Evolutionary conservation across 1,140 invertebrate species (phyloP).

Genomic region (Macrosteles quadrilineatus): DNA sequence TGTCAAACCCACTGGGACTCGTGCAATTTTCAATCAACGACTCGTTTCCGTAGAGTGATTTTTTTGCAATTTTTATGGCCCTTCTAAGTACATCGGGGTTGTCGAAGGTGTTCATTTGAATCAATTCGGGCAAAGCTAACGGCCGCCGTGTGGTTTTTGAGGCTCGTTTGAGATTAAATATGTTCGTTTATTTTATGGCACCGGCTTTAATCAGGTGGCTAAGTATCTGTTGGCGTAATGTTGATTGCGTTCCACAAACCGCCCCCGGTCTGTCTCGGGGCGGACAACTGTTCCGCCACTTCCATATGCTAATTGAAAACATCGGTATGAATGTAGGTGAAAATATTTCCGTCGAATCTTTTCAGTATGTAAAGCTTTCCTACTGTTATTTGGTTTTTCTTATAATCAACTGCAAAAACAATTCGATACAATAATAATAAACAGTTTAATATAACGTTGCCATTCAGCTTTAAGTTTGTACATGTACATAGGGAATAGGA

Average conservation of each 20-base stretch:
- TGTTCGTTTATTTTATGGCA: no score
- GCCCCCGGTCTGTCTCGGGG: not conserved
- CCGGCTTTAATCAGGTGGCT: no score
- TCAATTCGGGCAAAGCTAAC: no score
- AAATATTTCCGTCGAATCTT: not conserved
- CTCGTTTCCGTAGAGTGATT: not conserved
- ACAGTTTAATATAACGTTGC: no score
- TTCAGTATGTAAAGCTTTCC: not conserved
- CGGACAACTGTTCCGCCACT: not conserved
- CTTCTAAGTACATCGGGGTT: no score
- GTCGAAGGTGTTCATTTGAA: no score
- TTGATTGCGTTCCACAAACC: not conserved
- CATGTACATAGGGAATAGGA: no score
- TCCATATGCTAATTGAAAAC: not conserved
- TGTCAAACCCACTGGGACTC: not conserved
- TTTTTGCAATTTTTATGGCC: not conserved
- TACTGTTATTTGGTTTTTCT: not conserved
- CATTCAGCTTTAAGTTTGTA: no score
- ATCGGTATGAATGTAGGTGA: not conserved
- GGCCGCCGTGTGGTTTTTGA: no score
- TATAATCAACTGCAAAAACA: no score
- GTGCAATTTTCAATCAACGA: not conserved
- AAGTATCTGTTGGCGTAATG: not conserved
- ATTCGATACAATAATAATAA: no score
- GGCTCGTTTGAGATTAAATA: no score